phyloP scores from a whole-genome alignment of 2,797 vertebrate species.

The Peromyscus attwateri region DNA sequence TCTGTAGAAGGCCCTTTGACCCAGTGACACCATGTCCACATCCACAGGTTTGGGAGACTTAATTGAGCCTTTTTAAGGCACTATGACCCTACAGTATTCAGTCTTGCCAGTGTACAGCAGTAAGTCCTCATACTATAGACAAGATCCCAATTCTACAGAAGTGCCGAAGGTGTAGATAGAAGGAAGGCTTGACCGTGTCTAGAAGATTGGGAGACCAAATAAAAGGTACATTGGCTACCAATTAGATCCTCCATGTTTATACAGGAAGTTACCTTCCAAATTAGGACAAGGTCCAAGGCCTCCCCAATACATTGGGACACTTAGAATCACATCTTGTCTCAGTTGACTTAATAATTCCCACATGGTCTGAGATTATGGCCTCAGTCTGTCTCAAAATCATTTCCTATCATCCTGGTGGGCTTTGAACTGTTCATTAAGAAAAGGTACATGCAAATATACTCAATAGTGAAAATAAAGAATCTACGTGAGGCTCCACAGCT shows the following conservation, averaged over 20 bases:
- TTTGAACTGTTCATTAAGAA: neutral
- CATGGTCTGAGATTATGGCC: neutral
- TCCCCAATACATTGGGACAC: rapidly evolving
- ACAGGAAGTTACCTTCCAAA: rapidly evolving
- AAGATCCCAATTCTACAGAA: neutral
- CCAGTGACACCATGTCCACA: neutral
- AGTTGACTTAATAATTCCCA: neutral
- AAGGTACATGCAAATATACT: neutral
- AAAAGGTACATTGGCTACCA: too few relatives aligned
- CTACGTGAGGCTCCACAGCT: neutral
- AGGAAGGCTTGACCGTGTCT: neutral
- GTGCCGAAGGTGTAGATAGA: rapidly evolving
- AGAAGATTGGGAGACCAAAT: rapidly evolving
- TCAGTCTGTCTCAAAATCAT: neutral
- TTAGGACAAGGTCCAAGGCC: too few relatives aligned
- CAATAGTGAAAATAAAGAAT: neutral
- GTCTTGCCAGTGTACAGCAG: rapidly evolving
- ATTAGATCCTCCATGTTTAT: too few relatives aligned
- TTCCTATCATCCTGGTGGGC: neutral
- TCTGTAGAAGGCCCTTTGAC: neutral
- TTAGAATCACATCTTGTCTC: neutral
- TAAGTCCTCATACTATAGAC: too few relatives aligned
- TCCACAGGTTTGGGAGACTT: neutral
- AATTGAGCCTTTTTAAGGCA: neutral
- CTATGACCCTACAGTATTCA: too few relatives aligned